phyloP scores from a whole-genome alignment of 2,113 vertebrate genomes.

The Mesocricetus auratus region DNA sequence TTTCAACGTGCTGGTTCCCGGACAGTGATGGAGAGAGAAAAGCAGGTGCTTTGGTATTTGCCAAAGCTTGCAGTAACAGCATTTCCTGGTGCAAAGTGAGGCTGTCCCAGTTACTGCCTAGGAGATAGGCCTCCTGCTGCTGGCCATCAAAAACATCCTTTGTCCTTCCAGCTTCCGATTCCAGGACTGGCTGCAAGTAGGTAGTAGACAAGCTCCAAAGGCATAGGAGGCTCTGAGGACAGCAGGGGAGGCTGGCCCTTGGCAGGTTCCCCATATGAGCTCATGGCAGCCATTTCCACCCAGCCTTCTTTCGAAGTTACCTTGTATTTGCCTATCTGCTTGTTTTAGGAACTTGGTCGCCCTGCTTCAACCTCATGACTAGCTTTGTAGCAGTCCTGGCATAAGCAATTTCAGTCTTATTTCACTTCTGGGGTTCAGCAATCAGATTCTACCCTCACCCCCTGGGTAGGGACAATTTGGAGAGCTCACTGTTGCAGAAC shows the following conservation, averaged over 20 bases:
- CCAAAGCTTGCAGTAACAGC: neutral
- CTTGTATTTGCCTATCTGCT: fast-evolving
- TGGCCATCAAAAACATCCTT: conserved; percentile 78
- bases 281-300: neutral
- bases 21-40: neutral
- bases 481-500: neutral
- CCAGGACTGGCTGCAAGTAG: conserved; percentile 91
- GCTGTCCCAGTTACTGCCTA: neutral
- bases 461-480: neutral
- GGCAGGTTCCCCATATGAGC: conserved; percentile 62
- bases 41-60: neutral
- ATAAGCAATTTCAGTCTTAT: conserved; percentile 90
- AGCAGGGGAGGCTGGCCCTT: conserved; percentile 86
- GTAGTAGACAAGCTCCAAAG: conserved; percentile 89
- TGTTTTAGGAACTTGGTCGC: neutral
- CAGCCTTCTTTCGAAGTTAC: fast-evolving
- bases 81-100: neutral
- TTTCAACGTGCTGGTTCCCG: neutral
- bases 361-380: conserved; percentile 92
- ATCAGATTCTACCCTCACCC: neutral
- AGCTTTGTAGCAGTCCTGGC: conserved; percentile 91
- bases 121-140: neutral
- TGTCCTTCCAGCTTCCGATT: conserved; percentile 73
- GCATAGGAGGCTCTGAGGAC: conserved; percentile 87
- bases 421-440: conserved; percentile 85